Base-by-base conservation (phyloP, 2,888 invertebrate genomes). In the Fragum whitleyi region DNA sequence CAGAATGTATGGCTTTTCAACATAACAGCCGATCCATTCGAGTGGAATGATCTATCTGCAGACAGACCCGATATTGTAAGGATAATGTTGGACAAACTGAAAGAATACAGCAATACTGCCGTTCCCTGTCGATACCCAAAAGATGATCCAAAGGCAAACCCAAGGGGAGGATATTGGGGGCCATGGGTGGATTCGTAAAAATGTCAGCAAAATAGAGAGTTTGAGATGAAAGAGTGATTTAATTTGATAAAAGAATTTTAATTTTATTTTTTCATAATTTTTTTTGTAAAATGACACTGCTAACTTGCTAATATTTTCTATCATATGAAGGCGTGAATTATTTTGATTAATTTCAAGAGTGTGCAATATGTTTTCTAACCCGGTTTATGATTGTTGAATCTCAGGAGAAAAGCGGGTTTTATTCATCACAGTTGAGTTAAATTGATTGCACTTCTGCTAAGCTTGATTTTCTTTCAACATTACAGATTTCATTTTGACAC, bases 1-100 rank as follows among this genome's bases (percentile, higher is more conserved):
- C 85, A 93, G 78, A 93, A 93, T 77, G 53, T 92, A 1, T 93
- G 93, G 93, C 86, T 93, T 65, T 93, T 93, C 72, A 90, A 93
- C 83, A 90, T 93, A 5, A 75, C 77, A 6, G 77, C 82, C 5
- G 93, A 93, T 71, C 93, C 93, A 2, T 82, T 85, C 42, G 93
- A 93, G 78, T 69, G 80, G 2, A 51, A 85, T 36, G 93, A 93
- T 75, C 67, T 93, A 28, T 92, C 92, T 0, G 68, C 75, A 3
- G 32, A 42, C 9, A 51, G 80, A n/a, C 88, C 89, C n/a, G 88
- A 89, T 23, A 53, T 90, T 23, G 92, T 93, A 7, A 69, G 70
- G 26, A 26, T 68, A 42, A 82, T 93, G 82, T 85, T 93, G 42
- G 79, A 86, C 5, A 83, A 87, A 26, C 85, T 93, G 29, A 68